Evolutionary conservation across 35 echinoderm and acorn worm genomes (phyloP).

Genomic region (Holothuria glaberrima): DNA sequence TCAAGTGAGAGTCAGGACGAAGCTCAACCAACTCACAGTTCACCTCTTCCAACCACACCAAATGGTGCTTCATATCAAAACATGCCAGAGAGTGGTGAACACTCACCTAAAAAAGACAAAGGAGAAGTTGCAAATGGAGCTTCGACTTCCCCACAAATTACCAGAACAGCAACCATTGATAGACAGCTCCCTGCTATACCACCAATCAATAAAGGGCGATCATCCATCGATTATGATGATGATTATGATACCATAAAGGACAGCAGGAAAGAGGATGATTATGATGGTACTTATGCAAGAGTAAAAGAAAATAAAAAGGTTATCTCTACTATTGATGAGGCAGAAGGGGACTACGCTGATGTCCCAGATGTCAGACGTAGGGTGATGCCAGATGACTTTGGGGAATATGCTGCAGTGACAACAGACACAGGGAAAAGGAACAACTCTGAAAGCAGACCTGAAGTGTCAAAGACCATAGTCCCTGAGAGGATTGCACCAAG

Average conservation of each 20-base stretch:
- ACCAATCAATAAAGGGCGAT: background rate
- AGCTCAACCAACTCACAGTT: background rate
- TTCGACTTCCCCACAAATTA: background rate
- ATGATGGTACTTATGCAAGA: conserved; percentile 24
- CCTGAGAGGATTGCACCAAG: conserved; percentile 21
- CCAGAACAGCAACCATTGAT: conserved; percentile 32
- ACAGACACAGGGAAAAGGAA: too few species aligned
- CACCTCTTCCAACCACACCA: conserved; percentile 38
- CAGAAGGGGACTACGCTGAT: conserved; percentile 33
- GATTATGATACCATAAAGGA: conserved; percentile 37
- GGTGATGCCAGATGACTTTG: conserved; percentile 20
- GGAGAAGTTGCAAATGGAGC: background rate
- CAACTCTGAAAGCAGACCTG: background rate
- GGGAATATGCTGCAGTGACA: conserved; percentile 27
- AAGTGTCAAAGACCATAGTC: background rate
- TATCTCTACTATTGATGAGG: conserved; percentile 8
- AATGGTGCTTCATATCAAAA: conserved; percentile 43
- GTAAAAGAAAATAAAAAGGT: background rate
- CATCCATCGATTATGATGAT: conserved; percentile 32
- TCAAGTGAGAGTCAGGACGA: too few species aligned
- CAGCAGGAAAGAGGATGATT: background rate
- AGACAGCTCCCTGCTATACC: conserved; percentile 48
- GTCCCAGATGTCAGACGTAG: conserved; percentile 5
- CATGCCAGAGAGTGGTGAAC: conserved; percentile 5
- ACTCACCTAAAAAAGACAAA: background rate